These are phyloP conservation scores for Acrocephalus scirpaceus DNA, from an alignment of 2,797 vertebrate species.

Conservation along the genomic window DNA sequence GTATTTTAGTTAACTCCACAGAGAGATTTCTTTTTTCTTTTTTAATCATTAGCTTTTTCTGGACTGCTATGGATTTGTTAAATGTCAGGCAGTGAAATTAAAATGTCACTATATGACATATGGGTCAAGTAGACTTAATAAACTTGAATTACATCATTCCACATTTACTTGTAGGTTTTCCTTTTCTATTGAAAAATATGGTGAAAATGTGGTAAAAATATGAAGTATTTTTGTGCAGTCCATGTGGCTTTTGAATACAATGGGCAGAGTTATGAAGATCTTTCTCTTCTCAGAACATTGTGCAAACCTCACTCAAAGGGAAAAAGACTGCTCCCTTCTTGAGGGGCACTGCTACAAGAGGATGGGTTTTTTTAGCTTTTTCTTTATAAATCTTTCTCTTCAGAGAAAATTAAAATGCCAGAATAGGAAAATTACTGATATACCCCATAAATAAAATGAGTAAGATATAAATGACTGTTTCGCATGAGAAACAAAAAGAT, in stretches of 20 bases:
- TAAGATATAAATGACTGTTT: conserved; percentile 13
- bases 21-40: conserved; percentile 12
- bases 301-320: conserved; percentile 19
- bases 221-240: background rate
- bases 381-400: conserved; percentile 25
- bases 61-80: conserved; percentile 66
- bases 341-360: background rate
- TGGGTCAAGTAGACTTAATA: conserved; percentile 73
- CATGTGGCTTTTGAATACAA: background rate
- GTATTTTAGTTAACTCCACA: conserved; percentile 28
- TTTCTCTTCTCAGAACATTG: background rate
- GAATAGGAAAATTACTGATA: conserved; percentile 43
- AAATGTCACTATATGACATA: conserved; percentile 73
- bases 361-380: conserved; percentile 11
- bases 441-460: background rate
- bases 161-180: conserved; percentile 13
- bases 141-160: conserved; percentile 54
- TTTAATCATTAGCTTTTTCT: conserved; percentile 57
- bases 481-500: background rate
- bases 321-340: background rate
- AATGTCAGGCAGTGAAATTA: conserved; percentile 78
- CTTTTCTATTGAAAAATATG: conserved; percentile 1
- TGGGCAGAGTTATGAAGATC: background rate
- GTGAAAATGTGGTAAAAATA: background rate
- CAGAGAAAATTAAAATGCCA: conserved; percentile 5